phyloP scores from a whole-genome alignment of 2,113 vertebrate genomes.

The Gadus chalcogrammus region DNA sequence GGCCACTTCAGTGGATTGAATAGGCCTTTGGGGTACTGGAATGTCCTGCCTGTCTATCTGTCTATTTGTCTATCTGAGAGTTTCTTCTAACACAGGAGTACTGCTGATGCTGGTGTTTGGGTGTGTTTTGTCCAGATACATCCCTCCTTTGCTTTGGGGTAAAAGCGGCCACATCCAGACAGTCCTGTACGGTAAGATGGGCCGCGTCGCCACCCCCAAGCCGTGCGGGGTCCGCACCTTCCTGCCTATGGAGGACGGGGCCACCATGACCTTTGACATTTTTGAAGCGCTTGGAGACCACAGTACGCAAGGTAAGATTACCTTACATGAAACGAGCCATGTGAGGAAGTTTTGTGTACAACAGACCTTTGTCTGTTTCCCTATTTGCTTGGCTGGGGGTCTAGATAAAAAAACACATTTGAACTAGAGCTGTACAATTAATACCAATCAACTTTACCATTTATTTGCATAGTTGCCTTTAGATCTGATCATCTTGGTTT shows the following conservation, averaged over 20 bases:
- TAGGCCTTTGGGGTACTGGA: background rate
- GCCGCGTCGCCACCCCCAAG: conserved; percentile 85
- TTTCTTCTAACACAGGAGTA: background rate
- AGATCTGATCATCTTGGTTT: no score
- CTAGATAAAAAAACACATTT: no score
- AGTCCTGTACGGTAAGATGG: conserved; percentile 91
- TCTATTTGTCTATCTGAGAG: conserved; percentile 8
- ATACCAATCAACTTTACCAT: no score
- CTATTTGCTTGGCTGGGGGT: no score
- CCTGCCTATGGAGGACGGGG: conserved; percentile 90
- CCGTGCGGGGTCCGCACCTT: conserved; percentile 84
- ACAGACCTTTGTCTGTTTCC: no score
- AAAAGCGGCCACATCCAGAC: conserved; percentile 96
- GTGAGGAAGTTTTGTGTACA: no score
- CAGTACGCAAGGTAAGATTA: conserved; percentile 82
- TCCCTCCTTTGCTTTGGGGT: conserved; percentile 93
- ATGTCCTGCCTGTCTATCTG: background rate
- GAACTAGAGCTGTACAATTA: no score
- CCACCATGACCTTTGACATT: conserved; percentile 92
- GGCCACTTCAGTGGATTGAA: no score
- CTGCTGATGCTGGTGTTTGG: background rate
- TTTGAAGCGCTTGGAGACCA: conserved; percentile 86
- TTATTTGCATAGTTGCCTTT: no score
- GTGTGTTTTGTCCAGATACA: conserved; percentile 75
- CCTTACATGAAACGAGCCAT: no score